Evolutionary conservation across 2,888 invertebrate species (phyloP), one percentile per base, ranked within the genome.

Genomic region (Luffia ferchaultella): DNA sequence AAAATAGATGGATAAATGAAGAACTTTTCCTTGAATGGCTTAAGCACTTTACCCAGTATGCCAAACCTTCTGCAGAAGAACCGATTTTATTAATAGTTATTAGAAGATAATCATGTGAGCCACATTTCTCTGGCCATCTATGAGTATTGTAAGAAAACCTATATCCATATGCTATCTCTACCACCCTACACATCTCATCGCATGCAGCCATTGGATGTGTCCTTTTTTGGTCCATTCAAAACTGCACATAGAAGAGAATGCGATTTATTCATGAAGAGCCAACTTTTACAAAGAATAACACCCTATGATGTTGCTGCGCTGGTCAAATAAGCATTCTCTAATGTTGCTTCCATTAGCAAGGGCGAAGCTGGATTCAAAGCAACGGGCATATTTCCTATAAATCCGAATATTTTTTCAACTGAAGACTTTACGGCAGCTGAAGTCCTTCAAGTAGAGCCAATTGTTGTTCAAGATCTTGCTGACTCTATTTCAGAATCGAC

Each of bases 321-420:
- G 50, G 48, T 60, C 18, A 61, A 52, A n/a, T 60, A 55, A 54
- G 55, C 54, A 48, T 57, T 52, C 50, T 44, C 45, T 30, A 49
- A 50, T 50, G 57, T 58, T 51, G 62, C 62, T 1, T 58, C 59
- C 52, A 62, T 66, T 45, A 58, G 53, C 30, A 65, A 68, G 60
- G 63, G 55, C 49, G 62, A 60, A 57, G 54, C 64, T 17, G 65
- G 64, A n/a, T 64, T 68, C 57, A 57, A 57, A 55, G 48, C 62
- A 51, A 59, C 63, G 49, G 65, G 64, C 45, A 66, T 65, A 51
- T 57, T 58, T 57, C 65, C 64, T 52, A 18, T 63, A 12, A 61
- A 66, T 54, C 62, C 60, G 9, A 42, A 52, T 20, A 52, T 57
- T 12, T 60, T 59, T 50, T 16, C 59, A 2, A 59, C 62, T 47